These are phyloP conservation scores for Drosophila birchii DNA, from an alignment of 2,888 invertebrate species.

Conservation along the genomic window DNA sequence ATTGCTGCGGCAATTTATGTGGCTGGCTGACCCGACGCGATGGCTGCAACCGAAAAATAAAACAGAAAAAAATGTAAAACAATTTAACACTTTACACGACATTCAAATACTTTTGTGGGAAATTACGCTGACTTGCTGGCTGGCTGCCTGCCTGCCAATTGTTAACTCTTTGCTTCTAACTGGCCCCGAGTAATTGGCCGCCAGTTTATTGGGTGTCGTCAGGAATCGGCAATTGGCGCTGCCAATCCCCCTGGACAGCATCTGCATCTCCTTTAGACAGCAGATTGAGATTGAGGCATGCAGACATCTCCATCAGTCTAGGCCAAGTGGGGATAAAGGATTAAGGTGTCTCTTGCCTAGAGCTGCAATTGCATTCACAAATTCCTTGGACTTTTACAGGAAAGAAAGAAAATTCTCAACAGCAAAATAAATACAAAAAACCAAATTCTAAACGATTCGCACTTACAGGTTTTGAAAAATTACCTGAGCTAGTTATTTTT, in stretches of 20 bases:
- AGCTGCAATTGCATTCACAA: conserved; percentile 20
- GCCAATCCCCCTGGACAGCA: conserved; percentile 18
- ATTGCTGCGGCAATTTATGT: conserved; percentile 67
- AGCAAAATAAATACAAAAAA: not conserved
- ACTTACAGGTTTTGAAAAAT: conserved; percentile 3
- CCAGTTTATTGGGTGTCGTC: conserved; percentile 77
- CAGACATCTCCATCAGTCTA: conserved; percentile 33
- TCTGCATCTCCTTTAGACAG: conserved; percentile 9
- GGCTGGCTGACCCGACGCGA: conserved; percentile 47
- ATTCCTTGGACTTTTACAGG: not conserved
- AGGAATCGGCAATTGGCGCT: conserved; percentile 71
- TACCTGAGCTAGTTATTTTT: not conserved
- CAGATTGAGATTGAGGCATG: conserved; percentile 20
- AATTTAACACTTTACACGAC: conserved; percentile 80
- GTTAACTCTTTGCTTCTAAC: not conserved
- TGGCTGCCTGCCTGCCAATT: not conserved
- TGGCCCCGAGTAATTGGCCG: conserved; percentile 59
- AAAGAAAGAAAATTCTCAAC: not conserved
- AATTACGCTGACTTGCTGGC: conserved; percentile 66
- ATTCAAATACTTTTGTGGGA: conserved; percentile 79
- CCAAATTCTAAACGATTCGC: conserved; percentile 4
- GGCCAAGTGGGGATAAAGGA: not conserved
- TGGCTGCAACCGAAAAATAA: conserved; percentile 41
- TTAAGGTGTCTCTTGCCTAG: not conserved
- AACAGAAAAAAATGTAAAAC: conserved; percentile 70